A percentile compares a stretch with the other conserved stretches of the same genome.
phyloP scores from a whole-genome alignment of 2,113 vertebrate genomes.

The Narcine bancroftii region DNA sequence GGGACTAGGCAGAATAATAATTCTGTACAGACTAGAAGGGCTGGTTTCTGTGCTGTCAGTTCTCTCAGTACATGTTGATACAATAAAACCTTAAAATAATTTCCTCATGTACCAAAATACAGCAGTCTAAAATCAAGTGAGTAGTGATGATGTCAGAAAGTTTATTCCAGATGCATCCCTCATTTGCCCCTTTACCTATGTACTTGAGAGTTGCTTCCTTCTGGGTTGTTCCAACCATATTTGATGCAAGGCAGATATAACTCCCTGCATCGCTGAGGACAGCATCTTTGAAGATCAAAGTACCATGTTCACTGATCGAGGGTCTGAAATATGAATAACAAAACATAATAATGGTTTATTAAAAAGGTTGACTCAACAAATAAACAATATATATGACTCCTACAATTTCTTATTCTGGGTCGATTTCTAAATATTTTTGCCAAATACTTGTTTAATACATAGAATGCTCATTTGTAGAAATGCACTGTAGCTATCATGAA shows the following conservation, averaged over 20 bases:
- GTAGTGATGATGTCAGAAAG: too few species aligned
- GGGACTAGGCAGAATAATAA: too few species aligned
- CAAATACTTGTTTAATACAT: too few species aligned
- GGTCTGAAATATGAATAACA: conserved; percentile 42
- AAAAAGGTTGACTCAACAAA: too few species aligned
- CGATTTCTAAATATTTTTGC: too few species aligned
- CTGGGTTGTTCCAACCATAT: conserved; percentile 55
- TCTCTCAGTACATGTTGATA: too few species aligned
- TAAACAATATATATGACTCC: too few species aligned
- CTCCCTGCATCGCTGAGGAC: conserved; percentile 78
- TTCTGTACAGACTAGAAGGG: too few species aligned
- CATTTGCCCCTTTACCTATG: conserved; percentile 54
- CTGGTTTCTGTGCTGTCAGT: too few species aligned
- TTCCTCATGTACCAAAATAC: background rate
- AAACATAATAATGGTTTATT: background rate
- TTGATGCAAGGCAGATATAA: conserved; percentile 76
- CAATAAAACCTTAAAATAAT: too few species aligned
- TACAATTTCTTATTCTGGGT: too few species aligned
- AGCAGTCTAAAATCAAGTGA: background rate
- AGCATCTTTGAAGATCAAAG: conserved; percentile 64
- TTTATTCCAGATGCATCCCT: conserved; percentile 50
- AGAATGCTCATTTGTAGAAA: too few species aligned
- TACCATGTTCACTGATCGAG: conserved; percentile 59
- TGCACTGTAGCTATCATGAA: background rate
- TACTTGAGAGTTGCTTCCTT: conserved; percentile 51